Evolutionary conservation across 2,888 invertebrate species (phyloP).

Genomic region (Salticus scenicus): DNA sequence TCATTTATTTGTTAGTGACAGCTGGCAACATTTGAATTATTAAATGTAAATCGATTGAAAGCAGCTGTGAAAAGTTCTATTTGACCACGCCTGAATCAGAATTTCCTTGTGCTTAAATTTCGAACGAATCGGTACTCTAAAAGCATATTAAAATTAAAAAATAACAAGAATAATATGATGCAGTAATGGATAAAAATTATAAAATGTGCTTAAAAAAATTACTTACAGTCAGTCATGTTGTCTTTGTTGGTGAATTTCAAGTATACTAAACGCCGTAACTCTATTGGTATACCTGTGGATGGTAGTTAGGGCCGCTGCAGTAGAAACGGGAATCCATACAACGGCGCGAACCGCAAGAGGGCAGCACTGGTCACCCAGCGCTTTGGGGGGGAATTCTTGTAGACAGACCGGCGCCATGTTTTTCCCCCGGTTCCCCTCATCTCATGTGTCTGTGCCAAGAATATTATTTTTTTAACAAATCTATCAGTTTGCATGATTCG

Average conservation of each 20-base stretch:
- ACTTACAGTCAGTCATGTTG: slow-evolving; percentile 64
- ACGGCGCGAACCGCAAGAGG: slow-evolving; percentile 40
- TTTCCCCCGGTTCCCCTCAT: slow-evolving; percentile 1
- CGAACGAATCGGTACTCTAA: slow-evolving; percentile 2
- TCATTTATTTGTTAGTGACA: too few relatives aligned
- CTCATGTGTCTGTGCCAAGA: not conserved
- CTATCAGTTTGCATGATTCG: not conserved
- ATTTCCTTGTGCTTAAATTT: not conserved
- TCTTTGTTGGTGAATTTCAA: not conserved
- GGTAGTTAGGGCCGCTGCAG: slow-evolving; percentile 48
- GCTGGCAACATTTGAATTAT: too few relatives aligned
- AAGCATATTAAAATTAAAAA: not conserved
- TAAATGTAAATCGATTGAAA: too few relatives aligned
- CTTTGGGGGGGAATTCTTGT: slow-evolving; percentile 22
- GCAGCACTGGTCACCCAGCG: slow-evolving; percentile 46
- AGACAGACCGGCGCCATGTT: slow-evolving; percentile 60
- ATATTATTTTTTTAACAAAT: not conserved
- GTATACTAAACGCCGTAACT: slow-evolving; percentile 32
- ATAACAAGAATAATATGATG: not conserved
- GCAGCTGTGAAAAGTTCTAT: not conserved
- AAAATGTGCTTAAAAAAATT: not conserved
- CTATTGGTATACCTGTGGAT: slow-evolving; percentile 40
- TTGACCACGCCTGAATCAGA: slow-evolving; percentile 14
- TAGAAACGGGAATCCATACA: slow-evolving; percentile 34
- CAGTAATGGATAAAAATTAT: not conserved